phyloP scores from a whole-genome alignment of 2,797 vertebrate genomes.

The Urophycis tenuis region DNA sequence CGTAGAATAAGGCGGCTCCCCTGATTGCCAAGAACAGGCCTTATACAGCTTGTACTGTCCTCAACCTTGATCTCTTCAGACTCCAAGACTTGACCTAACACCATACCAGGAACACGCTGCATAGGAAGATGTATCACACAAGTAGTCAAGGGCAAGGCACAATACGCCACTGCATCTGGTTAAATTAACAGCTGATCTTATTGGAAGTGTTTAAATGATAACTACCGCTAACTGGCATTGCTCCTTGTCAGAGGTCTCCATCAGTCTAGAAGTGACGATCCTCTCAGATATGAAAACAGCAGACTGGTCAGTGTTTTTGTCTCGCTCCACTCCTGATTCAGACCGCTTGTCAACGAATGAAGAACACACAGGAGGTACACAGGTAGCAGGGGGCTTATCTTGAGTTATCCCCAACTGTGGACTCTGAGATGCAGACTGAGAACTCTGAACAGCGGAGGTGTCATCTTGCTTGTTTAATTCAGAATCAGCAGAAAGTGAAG shows the following conservation, averaged over 20 bases:
- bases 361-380: neutral
- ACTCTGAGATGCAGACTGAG: slow-evolving; percentile 18
- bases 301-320: slow-evolving; percentile 46
- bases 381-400: neutral
- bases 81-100: slow-evolving; percentile 3
- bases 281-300: slow-evolving; percentile 65
- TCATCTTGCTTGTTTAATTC: slow-evolving; percentile 36
- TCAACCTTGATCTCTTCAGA: slow-evolving; percentile 62
- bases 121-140: slow-evolving; percentile 17
- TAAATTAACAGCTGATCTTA: neutral
- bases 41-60: slow-evolving; percentile 51
- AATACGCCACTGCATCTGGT: neutral
- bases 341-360: slow-evolving; percentile 26
- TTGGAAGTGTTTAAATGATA: slow-evolving; percentile 47
- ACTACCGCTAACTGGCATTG: neutral
- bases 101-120: slow-evolving; percentile 31
- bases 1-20: slow-evolving; percentile 54
- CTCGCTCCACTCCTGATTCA: slow-evolving; percentile 35
- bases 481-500: slow-evolving; percentile 38
- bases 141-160: neutral
- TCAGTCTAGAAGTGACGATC: slow-evolving; percentile 50
- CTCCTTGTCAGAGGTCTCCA: slow-evolving; percentile 27
- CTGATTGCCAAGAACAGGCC: slow-evolving; percentile 68
- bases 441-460: neutral
- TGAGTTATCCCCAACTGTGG: slow-evolving; percentile 9